Evolutionary conservation across 1,140 invertebrate genomes (phyloP), one percentile per base, ranked within the genome.

Genomic region (Cherax quadricarinatus): DNA sequence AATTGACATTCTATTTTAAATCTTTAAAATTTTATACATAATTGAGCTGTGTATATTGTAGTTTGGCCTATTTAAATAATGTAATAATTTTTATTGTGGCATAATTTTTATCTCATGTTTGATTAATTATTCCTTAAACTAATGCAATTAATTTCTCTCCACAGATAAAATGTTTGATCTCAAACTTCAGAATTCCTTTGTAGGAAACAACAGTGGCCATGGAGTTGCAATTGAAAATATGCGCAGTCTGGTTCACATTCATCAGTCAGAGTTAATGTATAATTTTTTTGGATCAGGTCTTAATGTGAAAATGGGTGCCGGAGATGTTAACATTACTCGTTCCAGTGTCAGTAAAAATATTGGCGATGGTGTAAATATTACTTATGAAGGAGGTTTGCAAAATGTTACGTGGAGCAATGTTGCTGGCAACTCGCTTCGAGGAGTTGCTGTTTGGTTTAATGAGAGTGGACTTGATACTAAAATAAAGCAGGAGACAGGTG

Each of bases 311-410:
- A 97, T 96, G 92, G 98, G 98, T 0, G 97, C 97, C 1, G 98
- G 98, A n/a, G 97, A 99, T 94, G 96, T 99, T 0, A 98, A 99
- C 94, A 96, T 99, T 4, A 99, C 98, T 7, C 96, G 97, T 93
- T 98, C 97, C 92, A 96, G 97, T 94, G 97, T 99, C 70, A 97
- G 96, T 1, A 97, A 98, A 93, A 99, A 99, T 95, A 96, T 97
- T 94, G 99, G 96, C 10, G 96, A 96, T 94, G 96, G 96, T 18
- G 94, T 96, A 12, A 96, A 96, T 41, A 89, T 94, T 7, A 99
- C 98, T 0, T 98, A 98, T 89, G 97, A 97, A 1, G 98, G 98
- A 1, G 98, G 99, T 4, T 97, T 97, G 92, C 96, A 97, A 85
- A 98, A 99, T 94, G 96, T 99, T 66, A 98, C 98, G 16, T 96